A percentile compares a stretch with the other conserved stretches of the same genome.
Evolutionary conservation across 2,113 vertebrate species (phyloP).

Genomic region (Arenaria interpres): DNA sequence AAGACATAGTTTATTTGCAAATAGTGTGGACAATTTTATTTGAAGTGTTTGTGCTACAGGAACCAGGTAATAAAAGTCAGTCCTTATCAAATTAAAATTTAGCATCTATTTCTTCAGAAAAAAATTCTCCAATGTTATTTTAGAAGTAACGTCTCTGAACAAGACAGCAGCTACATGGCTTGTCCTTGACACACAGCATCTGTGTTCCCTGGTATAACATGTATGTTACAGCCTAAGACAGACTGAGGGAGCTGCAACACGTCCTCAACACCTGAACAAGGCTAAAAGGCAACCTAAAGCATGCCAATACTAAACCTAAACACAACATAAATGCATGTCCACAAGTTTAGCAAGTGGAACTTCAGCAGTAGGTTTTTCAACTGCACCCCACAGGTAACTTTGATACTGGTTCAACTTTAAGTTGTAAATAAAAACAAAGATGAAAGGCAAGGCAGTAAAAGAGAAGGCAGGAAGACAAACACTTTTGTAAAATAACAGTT

Average conservation of each 20-base stretch:
- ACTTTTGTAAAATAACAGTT: not conserved
- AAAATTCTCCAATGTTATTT: not conserved
- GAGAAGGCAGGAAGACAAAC: not conserved
- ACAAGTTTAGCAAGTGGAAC: not conserved
- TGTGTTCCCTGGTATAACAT: not conserved
- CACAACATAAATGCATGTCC: accelerated
- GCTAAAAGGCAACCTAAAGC: not conserved
- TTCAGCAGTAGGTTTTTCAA: not conserved
- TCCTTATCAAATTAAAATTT: not conserved
- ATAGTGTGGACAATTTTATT: not conserved
- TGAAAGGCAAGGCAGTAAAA: not conserved
- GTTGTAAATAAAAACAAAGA: not conserved
- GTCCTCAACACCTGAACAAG: not conserved
- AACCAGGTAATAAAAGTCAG: not conserved
- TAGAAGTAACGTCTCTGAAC: not conserved
- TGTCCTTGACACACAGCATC: not conserved
- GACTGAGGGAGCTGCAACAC: not conserved
- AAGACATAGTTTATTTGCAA: not conserved
- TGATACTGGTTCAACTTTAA: not conserved
- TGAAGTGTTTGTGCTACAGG: not conserved
- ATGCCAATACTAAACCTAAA: not conserved
- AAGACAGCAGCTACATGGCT: not conserved
- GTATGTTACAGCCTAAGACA: not conserved
- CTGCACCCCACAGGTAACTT: not conserved
- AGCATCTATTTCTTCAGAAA: not conserved